A percentile compares a stretch with the other conserved stretches of the same genome.
Evolutionary conservation across 2,113 vertebrate species (phyloP).

Genomic region (Salvelinus sp.): DNA sequence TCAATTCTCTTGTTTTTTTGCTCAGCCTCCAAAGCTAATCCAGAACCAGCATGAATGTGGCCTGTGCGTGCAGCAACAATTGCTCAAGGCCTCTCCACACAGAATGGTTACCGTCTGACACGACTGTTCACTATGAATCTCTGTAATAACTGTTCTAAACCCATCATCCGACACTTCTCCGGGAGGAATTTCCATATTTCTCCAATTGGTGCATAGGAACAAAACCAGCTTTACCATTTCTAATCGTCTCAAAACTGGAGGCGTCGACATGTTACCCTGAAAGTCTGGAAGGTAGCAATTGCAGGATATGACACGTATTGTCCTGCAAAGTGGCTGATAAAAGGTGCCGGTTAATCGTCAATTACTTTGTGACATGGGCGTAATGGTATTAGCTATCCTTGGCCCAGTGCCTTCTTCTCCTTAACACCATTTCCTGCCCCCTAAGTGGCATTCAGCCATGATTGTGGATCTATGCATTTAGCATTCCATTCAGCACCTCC

Average conservation of each 20-base stretch:
- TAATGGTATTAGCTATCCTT: slow-evolving; percentile 17
- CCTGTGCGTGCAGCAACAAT: slow-evolving; percentile 54
- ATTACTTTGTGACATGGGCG: slow-evolving; percentile 16
- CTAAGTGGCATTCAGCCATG: slow-evolving; percentile 53
- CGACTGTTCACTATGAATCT: slow-evolving; percentile 45
- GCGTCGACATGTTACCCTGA: neutral
- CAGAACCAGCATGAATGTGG: slow-evolving; percentile 59
- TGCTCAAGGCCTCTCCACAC: slow-evolving; percentile 54
- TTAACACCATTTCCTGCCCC: slow-evolving; percentile 42
- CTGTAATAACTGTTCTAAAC: slow-evolving; percentile 49
- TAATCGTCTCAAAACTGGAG: neutral
- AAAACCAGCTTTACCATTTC: slow-evolving; percentile 1
- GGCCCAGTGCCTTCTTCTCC: slow-evolving; percentile 31
- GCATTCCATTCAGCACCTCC: slow-evolving; percentile 69
- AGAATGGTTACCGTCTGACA: slow-evolving; percentile 46
- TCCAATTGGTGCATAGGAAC: neutral
- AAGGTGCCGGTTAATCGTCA: slow-evolving; percentile 10
- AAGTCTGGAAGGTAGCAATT: neutral
- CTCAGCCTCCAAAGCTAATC: slow-evolving; percentile 65
- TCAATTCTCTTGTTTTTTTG: slow-evolving; percentile 71
- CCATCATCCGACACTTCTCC: slow-evolving; percentile 35
- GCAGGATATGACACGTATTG: slow-evolving; percentile 27
- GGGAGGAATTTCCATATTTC: slow-evolving; percentile 25
- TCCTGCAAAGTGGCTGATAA: slow-evolving; percentile 14
- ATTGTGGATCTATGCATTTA: slow-evolving; percentile 59